These are phyloP conservation scores for Cydia fagiglandana DNA, from an alignment of 1,140 invertebrate species.

Conservation along the genomic window DNA sequence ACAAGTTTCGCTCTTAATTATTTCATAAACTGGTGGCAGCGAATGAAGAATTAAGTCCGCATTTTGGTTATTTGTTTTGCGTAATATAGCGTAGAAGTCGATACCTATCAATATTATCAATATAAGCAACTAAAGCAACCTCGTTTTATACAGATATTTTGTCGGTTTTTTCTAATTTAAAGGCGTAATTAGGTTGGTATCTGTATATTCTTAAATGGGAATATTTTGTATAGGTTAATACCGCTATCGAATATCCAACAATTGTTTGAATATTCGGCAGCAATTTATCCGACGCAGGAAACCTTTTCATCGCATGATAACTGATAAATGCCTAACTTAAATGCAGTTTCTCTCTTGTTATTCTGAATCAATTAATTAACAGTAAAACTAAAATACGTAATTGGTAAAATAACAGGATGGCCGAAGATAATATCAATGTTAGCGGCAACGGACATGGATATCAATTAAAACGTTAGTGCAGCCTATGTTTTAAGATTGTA, in stretches of 20 bases:
- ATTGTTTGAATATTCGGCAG: neutral
- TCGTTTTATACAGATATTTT: too few relatives aligned
- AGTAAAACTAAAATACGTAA: conserved; percentile 5
- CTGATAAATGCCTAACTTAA: neutral
- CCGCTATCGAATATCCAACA: neutral
- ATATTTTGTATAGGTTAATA: neutral
- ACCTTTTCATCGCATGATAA: neutral
- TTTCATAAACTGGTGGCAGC: too few relatives aligned
- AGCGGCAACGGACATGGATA: conserved; percentile 4
- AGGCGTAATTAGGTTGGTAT: neutral
- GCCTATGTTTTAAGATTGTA: neutral
- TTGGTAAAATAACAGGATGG: conserved; percentile 10
- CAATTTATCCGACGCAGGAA: neutral
- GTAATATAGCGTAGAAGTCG: too few relatives aligned
- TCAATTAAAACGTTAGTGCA: conserved; percentile 6
- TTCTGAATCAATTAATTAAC: neutral
- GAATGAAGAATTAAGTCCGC: too few relatives aligned
- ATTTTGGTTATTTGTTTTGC: too few relatives aligned
- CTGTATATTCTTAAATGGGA: neutral
- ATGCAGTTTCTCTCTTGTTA: neutral
- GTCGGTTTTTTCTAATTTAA: too few relatives aligned
- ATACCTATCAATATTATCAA: too few relatives aligned
- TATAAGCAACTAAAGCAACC: too few relatives aligned
- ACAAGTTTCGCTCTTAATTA: too few relatives aligned
- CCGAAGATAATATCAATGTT: neutral